Percentiles rank a stretch among this genome's conserved stretches.
These are phyloP conservation scores for Endomychus coccineus DNA, from an alignment of 2,888 invertebrate species.

Conservation along the genomic window DNA sequence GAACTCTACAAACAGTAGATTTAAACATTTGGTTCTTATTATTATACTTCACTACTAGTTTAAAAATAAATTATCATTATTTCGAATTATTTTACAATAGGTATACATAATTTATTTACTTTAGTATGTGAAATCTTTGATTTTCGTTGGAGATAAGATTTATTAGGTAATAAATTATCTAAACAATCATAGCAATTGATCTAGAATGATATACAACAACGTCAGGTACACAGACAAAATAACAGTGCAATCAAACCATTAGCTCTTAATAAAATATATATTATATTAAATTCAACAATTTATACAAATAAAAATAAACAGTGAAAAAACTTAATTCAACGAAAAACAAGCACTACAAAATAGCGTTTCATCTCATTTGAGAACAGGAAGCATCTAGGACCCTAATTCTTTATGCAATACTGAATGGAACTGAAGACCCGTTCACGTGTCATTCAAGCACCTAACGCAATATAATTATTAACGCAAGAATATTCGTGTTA, in stretches of 20 bases:
- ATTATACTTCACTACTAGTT: no score
- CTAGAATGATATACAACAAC: slow-evolving; percentile 32
- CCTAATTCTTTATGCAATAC: slow-evolving; percentile 37
- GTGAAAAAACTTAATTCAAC: slow-evolving; percentile 41
- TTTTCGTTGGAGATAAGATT: slow-evolving; percentile 32
- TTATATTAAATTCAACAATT: slow-evolving; percentile 51
- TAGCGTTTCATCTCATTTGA: slow-evolving; percentile 31
- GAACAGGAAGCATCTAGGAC: slow-evolving; percentile 41
- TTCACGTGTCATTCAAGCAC: slow-evolving; percentile 10
- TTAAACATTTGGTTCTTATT: no score
- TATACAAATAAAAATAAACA: slow-evolving; percentile 43
- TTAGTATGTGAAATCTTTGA: slow-evolving; percentile 30
- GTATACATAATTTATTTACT: no score
- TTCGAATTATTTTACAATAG: no score
- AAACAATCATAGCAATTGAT: slow-evolving; percentile 23
- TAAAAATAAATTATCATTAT: no score
- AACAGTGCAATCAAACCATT: slow-evolving; percentile 23
- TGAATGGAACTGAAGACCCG: slow-evolving; percentile 25
- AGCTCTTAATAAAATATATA: slow-evolving; percentile 49
- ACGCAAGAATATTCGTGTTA: slow-evolving; percentile 12
- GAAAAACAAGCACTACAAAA: slow-evolving; percentile 36
- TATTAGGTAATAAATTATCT: slow-evolving; percentile 28
- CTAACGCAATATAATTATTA: slow-evolving; percentile 7
- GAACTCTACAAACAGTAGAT: no score
- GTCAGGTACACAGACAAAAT: slow-evolving; percentile 35